Base-by-base conservation (phyloP, 1,140 invertebrate species). In the Pollicipes pollicipes region DNA sequence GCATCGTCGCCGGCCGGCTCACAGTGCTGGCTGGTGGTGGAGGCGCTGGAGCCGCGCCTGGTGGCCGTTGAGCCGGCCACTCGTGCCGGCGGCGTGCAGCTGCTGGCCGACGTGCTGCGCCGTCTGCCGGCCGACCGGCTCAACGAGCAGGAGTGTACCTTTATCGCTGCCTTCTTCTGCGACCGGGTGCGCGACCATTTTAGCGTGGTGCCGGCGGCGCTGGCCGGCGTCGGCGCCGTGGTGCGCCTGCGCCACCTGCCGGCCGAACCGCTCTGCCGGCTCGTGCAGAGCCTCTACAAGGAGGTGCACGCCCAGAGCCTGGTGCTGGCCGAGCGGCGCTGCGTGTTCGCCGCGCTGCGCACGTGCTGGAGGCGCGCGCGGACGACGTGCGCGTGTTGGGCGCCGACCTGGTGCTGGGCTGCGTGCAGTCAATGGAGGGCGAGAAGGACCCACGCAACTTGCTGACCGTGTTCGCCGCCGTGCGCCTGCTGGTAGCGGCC, bases 381-480 rank as follows among this genome's bases (percentile, higher is more conserved):
- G 71, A 45, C 31, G 72, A 72, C 68, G 76, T 93, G 24, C 83
- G 84, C 78, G 75, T 78, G 1, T 84, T 92, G 80, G 86, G 85
- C 21, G 80, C 84, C 70, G 88, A 93, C 77, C 91, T 93, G 82
- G 83, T 93, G 64, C 87, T 86, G 78, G 88, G 88, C 24, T 82
- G 91, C 21, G 88, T 95, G 75, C 86, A 85, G 75, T 82, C 86
- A 27, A 89, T 95, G 77, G 91, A 95, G 78, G 88, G 90, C 13
- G 93, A 96, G 83, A 85, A 88, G 75, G 92, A 96, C 82, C 93
- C 92, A 0, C 82, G 87, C 27, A 95, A 95, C 82, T 80, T 97
- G 63, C 75, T 91, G 64, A 81, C 90, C 31, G 80, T 93, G 21
- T 95, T 95, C 78, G 78, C 81, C 24, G 86, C 91, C 76, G 80